These are phyloP conservation scores for Lissonota sp. DNA, from an alignment of 2,888 invertebrate species.

Conservation along the genomic window DNA sequence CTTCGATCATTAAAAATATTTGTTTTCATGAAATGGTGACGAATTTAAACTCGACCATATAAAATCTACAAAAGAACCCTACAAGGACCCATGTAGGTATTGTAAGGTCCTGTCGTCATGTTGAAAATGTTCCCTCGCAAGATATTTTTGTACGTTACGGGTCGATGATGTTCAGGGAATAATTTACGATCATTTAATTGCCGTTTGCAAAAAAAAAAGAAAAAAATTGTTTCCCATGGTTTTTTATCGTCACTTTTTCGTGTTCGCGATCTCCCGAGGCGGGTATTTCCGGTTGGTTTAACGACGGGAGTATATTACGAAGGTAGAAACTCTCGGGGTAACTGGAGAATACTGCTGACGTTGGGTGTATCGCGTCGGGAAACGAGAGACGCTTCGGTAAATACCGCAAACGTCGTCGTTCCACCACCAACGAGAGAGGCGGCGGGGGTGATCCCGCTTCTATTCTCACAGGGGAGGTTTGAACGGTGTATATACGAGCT, in stretches of 20 bases:
- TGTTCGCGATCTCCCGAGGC: neutral
- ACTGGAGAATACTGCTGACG: constrained; percentile 58
- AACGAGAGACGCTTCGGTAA: constrained; percentile 62
- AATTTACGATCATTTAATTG: too few relatives aligned
- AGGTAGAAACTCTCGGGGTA: constrained; percentile 33
- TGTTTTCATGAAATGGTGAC: too few relatives aligned
- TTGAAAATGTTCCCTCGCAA: too few relatives aligned
- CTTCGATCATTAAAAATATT: too few relatives aligned
- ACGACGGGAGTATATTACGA: constrained; percentile 25
- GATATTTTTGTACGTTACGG: too few relatives aligned
- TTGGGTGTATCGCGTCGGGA: constrained; percentile 24
- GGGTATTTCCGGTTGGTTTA: constrained; percentile 48
- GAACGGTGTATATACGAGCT: constrained; percentile 8
- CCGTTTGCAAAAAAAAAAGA: too few relatives aligned
- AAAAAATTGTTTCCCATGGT: neutral
- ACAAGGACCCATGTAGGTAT: too few relatives aligned
- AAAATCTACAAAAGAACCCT: too few relatives aligned
- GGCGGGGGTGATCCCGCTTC: neutral
- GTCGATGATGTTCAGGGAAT: too few relatives aligned
- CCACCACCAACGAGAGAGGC: neutral
- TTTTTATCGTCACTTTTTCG: constrained; percentile 20
- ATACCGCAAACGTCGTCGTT: constrained; percentile 59
- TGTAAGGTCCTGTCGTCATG: too few relatives aligned
- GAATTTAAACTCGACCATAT: too few relatives aligned
- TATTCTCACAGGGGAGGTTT: constrained; percentile 40